Base-by-base conservation (phyloP, 2,113 vertebrate genomes). In the Sula dactylatra region DNA sequence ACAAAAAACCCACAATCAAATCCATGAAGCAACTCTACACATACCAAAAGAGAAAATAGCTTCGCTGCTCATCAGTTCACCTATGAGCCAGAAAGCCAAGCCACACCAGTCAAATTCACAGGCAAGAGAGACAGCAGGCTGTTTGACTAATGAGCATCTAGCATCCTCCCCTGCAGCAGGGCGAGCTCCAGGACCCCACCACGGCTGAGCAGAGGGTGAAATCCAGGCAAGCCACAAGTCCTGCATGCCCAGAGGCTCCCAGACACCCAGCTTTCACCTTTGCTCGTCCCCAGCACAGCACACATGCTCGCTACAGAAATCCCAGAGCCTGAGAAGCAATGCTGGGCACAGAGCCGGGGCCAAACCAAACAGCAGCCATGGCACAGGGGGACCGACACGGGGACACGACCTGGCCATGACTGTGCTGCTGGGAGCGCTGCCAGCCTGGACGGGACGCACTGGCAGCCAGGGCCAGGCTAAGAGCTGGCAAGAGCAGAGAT, bases 341-440 rank as follows among this genome's bases (percentile, higher is more conserved):
- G 36, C 26, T 0, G 1, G 38, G 61, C 8, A 1, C 11, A 1
- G 49, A 34, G 18, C 56, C 5, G 25, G 34, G 22, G 36, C 64
- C 69, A 52, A 77, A 55, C 11, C 40, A 31, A 58, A 13, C 44
- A 79, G 86, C 56, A 86, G 62, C 47, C 0, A 0, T 13, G 55
- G 59, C 66, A 47, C 1, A 0, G 27, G 6, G 82, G 45, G 20
- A 59, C 16, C 1, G 11, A 36, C 25, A 4, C 34, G 1, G 61
- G 64, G 56, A 40, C 0, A 0, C 24, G 77, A 34, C 31, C 59
- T 21, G 71, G 88, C 26, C 3, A 3, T 58, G 55, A 52, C 52
- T 5, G 16, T 14, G 38, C 32, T 62, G 77, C 84, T 54, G 82
- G 79, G 31, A 94, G 18, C 5, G 1, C 94, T 79, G 87, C 85